A percentile compares a stretch with the other conserved stretches of the same genome.
phyloP scores from a whole-genome alignment of 2,797 vertebrate species.

The Lagocephalus sceleratus region DNA sequence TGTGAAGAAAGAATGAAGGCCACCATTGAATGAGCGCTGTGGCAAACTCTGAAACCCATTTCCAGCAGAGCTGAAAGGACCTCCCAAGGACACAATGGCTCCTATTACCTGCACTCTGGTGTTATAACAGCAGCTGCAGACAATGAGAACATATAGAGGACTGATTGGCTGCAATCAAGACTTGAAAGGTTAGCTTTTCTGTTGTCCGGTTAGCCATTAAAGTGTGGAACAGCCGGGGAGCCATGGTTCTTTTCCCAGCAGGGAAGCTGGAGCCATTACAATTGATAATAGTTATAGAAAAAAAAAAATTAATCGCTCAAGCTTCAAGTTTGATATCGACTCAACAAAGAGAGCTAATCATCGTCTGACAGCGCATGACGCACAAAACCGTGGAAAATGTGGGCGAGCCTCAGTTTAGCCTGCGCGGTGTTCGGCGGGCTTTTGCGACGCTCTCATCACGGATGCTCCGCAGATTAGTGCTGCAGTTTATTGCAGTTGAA shows the following conservation, averaged over 20 bases:
- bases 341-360: slow-evolving; percentile 4
- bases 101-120: slow-evolving; percentile 54
- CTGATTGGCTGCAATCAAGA: slow-evolving; percentile 51
- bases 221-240: slow-evolving; percentile 42
- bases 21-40: slow-evolving; percentile 31
- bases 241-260: slow-evolving; percentile 34
- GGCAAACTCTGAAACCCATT: slow-evolving; percentile 55
- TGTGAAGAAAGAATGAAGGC: slow-evolving; percentile 23
- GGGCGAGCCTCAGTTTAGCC: no score
- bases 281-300: slow-evolving; percentile 16
- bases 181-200: slow-evolving; percentile 57
- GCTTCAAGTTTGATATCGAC: not conserved
- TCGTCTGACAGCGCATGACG: not conserved
- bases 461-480: no score
- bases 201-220: slow-evolving; percentile 53
- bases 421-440: no score
- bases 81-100: slow-evolving; percentile 68
- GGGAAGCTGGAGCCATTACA: slow-evolving; percentile 30
- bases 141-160: slow-evolving; percentile 62
- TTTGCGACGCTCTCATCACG: no score
- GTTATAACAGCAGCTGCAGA: slow-evolving; percentile 56
- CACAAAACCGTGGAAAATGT: no score
- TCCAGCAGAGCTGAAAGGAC: slow-evolving; percentile 55
- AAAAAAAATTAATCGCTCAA: slow-evolving; percentile 6
- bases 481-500: no score